A percentile compares a stretch with the other conserved stretches of the same genome.
Evolutionary conservation across 35 echinoderm and acorn worm species (phyloP).

Genomic region (Apostichopus japonicus): DNA sequence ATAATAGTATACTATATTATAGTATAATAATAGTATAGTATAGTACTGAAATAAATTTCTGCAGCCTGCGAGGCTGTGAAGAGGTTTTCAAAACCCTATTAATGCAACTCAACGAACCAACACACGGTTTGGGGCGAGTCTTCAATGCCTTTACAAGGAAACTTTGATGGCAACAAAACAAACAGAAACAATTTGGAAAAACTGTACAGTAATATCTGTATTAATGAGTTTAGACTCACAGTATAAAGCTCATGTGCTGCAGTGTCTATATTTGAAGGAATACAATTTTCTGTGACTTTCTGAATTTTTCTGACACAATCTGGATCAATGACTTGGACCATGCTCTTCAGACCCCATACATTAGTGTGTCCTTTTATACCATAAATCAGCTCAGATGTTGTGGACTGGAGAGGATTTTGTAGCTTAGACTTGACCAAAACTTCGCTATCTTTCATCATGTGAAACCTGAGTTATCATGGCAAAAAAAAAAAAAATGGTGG

Average conservation of each 20-base stretch:
- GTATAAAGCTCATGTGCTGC: constrained; percentile 28
- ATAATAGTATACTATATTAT: no score
- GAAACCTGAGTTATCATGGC: constrained; percentile 43
- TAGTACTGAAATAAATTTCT: no score
- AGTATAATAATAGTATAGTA: no score
- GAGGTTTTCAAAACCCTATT: no score
- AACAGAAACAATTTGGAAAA: no score
- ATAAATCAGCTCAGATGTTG: constrained; percentile 63
- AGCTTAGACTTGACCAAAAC: constrained; percentile 43
- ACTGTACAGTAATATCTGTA: neutral
- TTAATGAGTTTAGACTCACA: neutral
- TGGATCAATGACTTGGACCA: constrained; percentile 58
- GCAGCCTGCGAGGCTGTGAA: no score
- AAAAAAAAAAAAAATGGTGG: neutral
- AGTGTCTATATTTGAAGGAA: constrained; percentile 38
- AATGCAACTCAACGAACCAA: no score
- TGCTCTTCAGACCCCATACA: constrained; percentile 78
- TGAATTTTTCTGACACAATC: constrained; percentile 55
- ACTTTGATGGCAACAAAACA: no score
- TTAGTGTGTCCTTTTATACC: constrained; percentile 63
- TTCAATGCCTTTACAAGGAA: no score
- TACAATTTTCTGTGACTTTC: constrained; percentile 37
- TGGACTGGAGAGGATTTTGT: constrained; percentile 55
- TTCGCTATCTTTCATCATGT: constrained; percentile 50
- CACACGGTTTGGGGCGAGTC: no score